phyloP scores from a whole-genome alignment of 92 coral and sea anemone species.

The Palythoa grandis region DNA sequence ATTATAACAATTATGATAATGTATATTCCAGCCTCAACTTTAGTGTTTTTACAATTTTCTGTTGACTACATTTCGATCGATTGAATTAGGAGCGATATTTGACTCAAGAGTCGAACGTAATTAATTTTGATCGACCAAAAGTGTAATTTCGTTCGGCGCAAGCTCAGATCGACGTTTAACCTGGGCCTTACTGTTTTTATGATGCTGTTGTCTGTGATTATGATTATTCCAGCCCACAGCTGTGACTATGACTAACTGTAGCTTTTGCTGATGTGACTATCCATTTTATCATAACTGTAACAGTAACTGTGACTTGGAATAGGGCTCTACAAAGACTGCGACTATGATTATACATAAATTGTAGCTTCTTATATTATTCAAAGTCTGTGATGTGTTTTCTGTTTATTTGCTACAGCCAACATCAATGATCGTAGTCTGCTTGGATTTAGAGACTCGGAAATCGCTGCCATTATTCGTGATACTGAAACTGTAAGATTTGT shows the following conservation, averaged over 20 bases:
- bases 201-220: not conserved
- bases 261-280: no score
- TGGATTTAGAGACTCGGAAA: constrained; percentile 94
- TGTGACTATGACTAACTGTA: not conserved
- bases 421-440: constrained; percentile 95
- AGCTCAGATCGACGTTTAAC: no score
- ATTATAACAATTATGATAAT: no score
- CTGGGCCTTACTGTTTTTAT: no score
- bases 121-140: no score
- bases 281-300: no score
- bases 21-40: no score
- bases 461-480: constrained; percentile 85
- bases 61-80: no score
- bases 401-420: constrained; percentile 65
- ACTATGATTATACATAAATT: not conserved
- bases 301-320: not conserved
- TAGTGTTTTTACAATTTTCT: no score
- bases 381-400: not conserved
- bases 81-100: no score
- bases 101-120: no score
- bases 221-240: not conserved
- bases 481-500: constrained; percentile 72
- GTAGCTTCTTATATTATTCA: not conserved
- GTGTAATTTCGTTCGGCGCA: no score
- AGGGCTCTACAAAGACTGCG: not conserved